Evolutionary conservation across 2,797 vertebrate genomes (phyloP).

Genomic region (Siniperca obscura): DNA sequence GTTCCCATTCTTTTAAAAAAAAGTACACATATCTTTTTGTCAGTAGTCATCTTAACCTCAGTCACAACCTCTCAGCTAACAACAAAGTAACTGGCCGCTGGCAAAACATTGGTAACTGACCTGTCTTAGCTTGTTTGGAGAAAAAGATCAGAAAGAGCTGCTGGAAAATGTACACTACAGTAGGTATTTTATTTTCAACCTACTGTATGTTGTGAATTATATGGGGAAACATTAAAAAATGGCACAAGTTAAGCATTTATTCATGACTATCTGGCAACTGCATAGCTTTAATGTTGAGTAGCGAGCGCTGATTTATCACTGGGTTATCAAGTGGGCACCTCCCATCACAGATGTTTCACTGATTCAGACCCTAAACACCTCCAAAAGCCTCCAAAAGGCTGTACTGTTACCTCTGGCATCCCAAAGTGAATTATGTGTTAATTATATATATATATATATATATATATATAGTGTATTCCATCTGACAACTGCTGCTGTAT

Average conservation of each 20-base stretch:
- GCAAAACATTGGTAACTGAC: constrained; percentile 43
- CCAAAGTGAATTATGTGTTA: constrained; percentile 60
- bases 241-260: constrained; percentile 31
- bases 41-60: constrained; percentile 54
- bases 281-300: constrained; percentile 13
- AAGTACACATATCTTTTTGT: constrained; percentile 42
- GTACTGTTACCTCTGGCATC: constrained; percentile 54
- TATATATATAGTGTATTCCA: constrained; percentile 20
- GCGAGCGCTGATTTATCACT: constrained; percentile 16
- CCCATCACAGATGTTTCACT: constrained; percentile 48
- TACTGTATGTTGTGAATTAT: constrained; percentile 16
- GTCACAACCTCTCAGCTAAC: constrained; percentile 42
- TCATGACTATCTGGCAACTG: constrained; percentile 27
- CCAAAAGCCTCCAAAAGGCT: constrained; percentile 40
- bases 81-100: constrained; percentile 41
- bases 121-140: constrained; percentile 44
- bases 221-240: constrained; percentile 11
- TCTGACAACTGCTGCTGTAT: constrained; percentile 60
- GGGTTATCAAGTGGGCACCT: constrained; percentile 38
- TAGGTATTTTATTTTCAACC: constrained; percentile 10
- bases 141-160: constrained; percentile 23
- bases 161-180: constrained; percentile 10
- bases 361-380: constrained; percentile 46
- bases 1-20: constrained; percentile 36
- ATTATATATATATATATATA: too few species aligned